Conservation (phyloP, 2,797 vertebrate genomes). For the Valencia hispanica region DNA sequence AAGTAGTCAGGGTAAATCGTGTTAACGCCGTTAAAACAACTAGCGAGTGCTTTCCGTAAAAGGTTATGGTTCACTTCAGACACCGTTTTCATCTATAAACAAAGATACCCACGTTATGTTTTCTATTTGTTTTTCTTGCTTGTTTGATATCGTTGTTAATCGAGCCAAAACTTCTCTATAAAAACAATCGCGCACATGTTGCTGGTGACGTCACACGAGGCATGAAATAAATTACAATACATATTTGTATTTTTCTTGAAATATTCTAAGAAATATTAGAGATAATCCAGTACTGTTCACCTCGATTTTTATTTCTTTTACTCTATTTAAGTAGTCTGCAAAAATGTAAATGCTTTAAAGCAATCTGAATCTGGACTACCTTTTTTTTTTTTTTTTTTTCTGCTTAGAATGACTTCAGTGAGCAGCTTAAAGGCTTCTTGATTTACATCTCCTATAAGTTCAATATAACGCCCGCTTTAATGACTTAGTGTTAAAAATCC, state of each 20-base stretch:
- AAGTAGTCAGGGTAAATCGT: neutral
- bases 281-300: too few species aligned
- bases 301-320: too few species aligned
- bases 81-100: neutral
- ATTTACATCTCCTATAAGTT: neutral
- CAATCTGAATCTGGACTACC: neutral
- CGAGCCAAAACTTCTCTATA: neutral
- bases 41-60: neutral
- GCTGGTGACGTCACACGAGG: neutral
- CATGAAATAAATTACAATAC: neutral
- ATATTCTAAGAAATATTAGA: too few species aligned
- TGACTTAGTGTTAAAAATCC: neutral
- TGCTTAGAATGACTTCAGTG: neutral
- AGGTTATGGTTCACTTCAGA: neutral
- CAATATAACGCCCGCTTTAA: neutral
- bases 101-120: neutral
- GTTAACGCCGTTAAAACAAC: neutral
- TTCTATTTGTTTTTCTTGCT: neutral
- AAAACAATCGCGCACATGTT: neutral
- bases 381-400: neutral
- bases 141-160: neutral
- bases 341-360: too few species aligned
- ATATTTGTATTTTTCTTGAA: neutral
- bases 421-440: neutral
- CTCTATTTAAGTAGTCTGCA: too few species aligned